Conservation (phyloP, 2,113 vertebrate genomes). For the zebrafish (Danio rerio) region DNA sequence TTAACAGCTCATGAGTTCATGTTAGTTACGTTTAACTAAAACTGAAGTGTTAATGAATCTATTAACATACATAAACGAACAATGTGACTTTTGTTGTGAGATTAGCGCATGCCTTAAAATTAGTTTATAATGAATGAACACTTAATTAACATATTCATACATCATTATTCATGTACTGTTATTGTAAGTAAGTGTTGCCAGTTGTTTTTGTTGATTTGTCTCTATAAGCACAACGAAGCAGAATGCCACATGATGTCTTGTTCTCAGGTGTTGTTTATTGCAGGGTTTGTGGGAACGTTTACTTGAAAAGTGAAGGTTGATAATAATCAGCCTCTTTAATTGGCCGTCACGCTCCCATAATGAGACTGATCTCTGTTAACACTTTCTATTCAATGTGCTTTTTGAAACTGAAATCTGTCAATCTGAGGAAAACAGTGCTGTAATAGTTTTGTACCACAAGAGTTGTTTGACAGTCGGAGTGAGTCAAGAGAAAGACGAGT, state of each 20-base stretch:
- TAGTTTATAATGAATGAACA: too few species aligned
- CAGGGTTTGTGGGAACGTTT: conserved; percentile 3
- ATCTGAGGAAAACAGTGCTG: conserved; percentile 67
- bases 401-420: conserved; percentile 70
- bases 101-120: too few species aligned
- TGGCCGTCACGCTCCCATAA: conserved; percentile 37
- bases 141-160: too few species aligned
- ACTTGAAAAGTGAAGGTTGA: conserved; percentile 31
- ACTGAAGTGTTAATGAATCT: too few species aligned
- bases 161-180: too few species aligned
- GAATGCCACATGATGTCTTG: background rate
- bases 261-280: background rate
- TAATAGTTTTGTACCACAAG: conserved; percentile 8
- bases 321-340: background rate
- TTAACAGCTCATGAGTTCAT: too few species aligned
- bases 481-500: background rate
- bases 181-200: too few species aligned
- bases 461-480: background rate
- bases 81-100: too few species aligned
- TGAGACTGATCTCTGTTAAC: conserved; percentile 61
- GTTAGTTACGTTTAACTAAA: too few species aligned
- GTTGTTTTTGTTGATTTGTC: background rate
- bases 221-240: conserved; percentile 23
- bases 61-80: too few species aligned
- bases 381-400: conserved; percentile 65